Evolutionary conservation across 2,797 vertebrate species (phyloP).

Genomic region (Sus cebifrons): DNA sequence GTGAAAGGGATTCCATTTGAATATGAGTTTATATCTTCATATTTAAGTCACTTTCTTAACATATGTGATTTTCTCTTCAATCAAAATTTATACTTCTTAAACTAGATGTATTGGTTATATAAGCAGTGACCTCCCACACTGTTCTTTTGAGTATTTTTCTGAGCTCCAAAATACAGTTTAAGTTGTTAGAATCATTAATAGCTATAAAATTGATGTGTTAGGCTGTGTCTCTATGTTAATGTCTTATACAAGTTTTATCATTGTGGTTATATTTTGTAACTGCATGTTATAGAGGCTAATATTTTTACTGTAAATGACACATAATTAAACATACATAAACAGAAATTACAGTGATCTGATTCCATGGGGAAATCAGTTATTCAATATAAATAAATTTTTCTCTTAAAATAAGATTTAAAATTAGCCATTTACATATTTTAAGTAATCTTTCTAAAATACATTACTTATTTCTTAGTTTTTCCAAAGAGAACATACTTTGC

Average conservation of each 20-base stretch:
- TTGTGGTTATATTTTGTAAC: neutral
- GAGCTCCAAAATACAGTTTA: neutral
- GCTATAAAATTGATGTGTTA: neutral
- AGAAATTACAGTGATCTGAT: neutral
- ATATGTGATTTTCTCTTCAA: neutral
- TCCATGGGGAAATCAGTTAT: neutral
- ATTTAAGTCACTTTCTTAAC: neutral
- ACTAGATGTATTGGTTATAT: neutral
- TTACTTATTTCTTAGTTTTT: neutral
- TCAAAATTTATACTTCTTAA: neutral
- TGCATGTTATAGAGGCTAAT: neutral
- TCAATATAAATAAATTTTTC: neutral
- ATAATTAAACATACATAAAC: neutral
- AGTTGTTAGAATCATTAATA: neutral
- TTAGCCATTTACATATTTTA: neutral
- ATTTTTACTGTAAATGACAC: slow-evolving; percentile 8
- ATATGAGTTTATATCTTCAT: neutral
- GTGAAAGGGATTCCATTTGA: neutral
- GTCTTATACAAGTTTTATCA: neutral
- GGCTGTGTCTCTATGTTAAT: neutral
- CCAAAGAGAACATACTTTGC: neutral
- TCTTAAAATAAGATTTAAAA: neutral
- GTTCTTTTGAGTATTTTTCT: neutral
- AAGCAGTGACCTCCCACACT: neutral
- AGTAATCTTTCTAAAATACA: neutral